A percentile compares a stretch with the other conserved stretches of the same genome.
phyloP scores from a whole-genome alignment of 2,888 invertebrate genomes.

The Antitype chi region DNA sequence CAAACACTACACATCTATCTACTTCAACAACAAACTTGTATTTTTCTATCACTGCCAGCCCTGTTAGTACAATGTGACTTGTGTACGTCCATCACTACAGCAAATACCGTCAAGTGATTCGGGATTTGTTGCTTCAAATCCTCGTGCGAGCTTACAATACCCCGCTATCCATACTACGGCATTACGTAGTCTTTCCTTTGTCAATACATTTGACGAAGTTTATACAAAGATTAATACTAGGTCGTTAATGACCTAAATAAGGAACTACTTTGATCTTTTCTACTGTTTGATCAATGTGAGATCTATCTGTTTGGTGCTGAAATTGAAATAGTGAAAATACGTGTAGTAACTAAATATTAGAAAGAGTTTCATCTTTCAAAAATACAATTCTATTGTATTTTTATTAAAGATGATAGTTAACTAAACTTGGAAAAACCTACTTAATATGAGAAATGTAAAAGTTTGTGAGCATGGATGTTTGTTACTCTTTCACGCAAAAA shows the following conservation, averaged over 20 bases:
- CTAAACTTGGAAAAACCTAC: too few species aligned
- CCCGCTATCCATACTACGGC: conserved; percentile 32
- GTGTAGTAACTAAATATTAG: not conserved
- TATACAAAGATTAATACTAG: conserved; percentile 22
- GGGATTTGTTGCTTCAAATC: conserved; percentile 69
- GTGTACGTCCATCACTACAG: conserved; percentile 70
- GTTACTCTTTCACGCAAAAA: too few species aligned
- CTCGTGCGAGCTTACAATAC: conserved; percentile 48
- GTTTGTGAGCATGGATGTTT: too few species aligned
- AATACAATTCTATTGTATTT: not conserved
- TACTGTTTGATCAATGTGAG: not conserved
- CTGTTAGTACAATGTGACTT: conserved; percentile 59
- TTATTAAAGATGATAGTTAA: not conserved
- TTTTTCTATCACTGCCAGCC: conserved; percentile 47
- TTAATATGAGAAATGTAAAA: too few species aligned
- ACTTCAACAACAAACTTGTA: conserved; percentile 15
- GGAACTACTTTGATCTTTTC: conserved; percentile 10
- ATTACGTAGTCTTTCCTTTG: conserved; percentile 36
- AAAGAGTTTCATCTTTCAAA: not conserved
- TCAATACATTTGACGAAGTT: conserved; percentile 34
- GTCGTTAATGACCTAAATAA: not conserved
- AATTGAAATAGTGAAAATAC: not conserved
- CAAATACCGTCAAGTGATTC: conserved; percentile 72
- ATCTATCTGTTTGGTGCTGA: not conserved
- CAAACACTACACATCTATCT: not conserved